Evolutionary conservation across 2,797 vertebrate species (phyloP), one percentile per base, ranked within the genome.

Genomic region (Acropternis orthonyx): DNA sequence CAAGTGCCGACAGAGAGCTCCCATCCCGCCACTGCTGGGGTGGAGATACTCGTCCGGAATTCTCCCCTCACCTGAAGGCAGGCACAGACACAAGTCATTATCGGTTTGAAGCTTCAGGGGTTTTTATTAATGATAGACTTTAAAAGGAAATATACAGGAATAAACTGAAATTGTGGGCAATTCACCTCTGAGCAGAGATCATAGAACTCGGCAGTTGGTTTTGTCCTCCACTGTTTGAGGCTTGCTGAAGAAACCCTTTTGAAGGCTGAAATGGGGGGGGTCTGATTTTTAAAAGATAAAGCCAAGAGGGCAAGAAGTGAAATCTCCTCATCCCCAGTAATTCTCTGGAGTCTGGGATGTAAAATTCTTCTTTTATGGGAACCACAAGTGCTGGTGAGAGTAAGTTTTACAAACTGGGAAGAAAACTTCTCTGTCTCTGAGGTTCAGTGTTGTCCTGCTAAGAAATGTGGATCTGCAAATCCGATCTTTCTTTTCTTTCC

Each of bases 401-500:
- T 62, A 72, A 54, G 91, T 93, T 94, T 43, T 66, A 68, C 63
- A 51, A 87, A 69, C 66, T 24, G 54, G 72, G 66, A 79, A 52
- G 59, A 91, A 75, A 75, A 39, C 24, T 21, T 66, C 62, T 91
- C 74, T 83, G 69, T 48, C 86, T 95, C 88, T 87, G 95, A 91
- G 81, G 55, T 73, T 85, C 77, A 85, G 43, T 16, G 24, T 74
- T 78, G 72, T 94, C 89, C 85, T 49, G 34, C 68, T 79, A 92
- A 94, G 48, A 65, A 89, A 85, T 26, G 44, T 13, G 46, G 65
- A 78, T 44, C 71, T 75, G 71, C 86, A 88, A 91, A 84, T 74
- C 79, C 72, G 62, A 49, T 77, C 75, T 76, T 96, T 77, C n/a
- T 95, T 92, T 75, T 87, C 89, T 85, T 83, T 86, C 78, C 74